A percentile compares a stretch with the other conserved stretches of the same genome.
Conservation (phyloP, 2,888 invertebrate species). For the Amaurobius ferox region DNA sequence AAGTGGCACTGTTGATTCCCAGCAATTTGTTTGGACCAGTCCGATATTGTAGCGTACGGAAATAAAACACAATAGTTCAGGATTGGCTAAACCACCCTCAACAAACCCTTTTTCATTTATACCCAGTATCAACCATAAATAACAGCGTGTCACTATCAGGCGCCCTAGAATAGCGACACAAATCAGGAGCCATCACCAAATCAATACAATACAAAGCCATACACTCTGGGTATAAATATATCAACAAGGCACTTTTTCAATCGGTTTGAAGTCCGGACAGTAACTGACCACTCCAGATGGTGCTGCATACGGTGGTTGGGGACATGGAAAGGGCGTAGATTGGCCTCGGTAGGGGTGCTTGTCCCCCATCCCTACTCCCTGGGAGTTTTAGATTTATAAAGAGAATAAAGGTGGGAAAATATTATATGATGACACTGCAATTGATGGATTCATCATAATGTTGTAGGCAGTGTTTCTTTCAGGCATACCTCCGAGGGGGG, state of each 20-base stretch:
- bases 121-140: not conserved
- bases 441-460: not conserved
- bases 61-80: too few relatives aligned
- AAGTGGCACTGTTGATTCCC: too few relatives aligned
- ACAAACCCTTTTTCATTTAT: too few relatives aligned
- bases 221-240: not conserved
- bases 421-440: not conserved
- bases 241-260: not conserved
- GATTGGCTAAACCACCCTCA: too few relatives aligned
- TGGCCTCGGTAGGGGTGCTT: not conserved
- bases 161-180: not conserved
- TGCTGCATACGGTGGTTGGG: not conserved
- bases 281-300: conserved; percentile 1
- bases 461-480: too few relatives aligned
- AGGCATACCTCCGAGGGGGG: too few relatives aligned
- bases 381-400: not conserved
- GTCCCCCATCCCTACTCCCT: not conserved
- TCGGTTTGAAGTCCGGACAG: not conserved
- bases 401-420: not conserved
- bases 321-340: conserved; percentile 1
- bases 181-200: not conserved
- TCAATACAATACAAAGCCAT: not conserved
- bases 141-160: not conserved
- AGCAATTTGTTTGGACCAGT: too few relatives aligned
- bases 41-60: too few relatives aligned